Base-by-base conservation (phyloP, 2,888 invertebrate genomes). In the Chloromyia formosa region DNA sequence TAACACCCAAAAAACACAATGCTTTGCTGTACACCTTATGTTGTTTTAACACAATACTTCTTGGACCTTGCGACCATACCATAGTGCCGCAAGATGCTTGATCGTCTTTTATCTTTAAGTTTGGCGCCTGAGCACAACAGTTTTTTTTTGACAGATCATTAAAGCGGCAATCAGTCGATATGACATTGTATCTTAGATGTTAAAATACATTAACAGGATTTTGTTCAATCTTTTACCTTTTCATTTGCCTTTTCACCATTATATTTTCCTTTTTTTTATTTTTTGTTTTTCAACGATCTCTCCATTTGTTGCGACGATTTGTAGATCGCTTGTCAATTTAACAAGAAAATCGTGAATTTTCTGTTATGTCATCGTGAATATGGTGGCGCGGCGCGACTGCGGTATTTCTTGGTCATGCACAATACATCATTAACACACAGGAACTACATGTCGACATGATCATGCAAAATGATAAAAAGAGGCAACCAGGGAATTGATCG, bases 111-210 rank as follows among this genome's bases (percentile, higher is more conserved):
- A 71, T 56, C 40, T 56, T 71, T 7, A 23, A 56, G 71, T 40
- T 71, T 71, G 71, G 71, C 71, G 71, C 71, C 71, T 71, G 27
- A 22, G 42, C 56, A 27, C 20, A 71, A 66, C 20, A 2, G n/a
- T 53, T 71, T 58, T 64, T 40, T 71, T 71, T 20, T 71, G 71
- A 58, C 71, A 71, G 56, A 58, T 71, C 56, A 71, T 71, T 71
- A 71, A 71, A 49, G 71, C 56, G 71, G 71, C 56, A 71, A 71
- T 56, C 56, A 71, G 56, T 40, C 58, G 40, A 35, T 71, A 71
- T 40, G 56, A 58, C 71, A 56, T 71, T 71, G 71, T 71, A 58
- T 35, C 35, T 53, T 20, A 56, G 71, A 56, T 58, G 56, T n/a
- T n/a, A n/a, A n/a, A n/a, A 16, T 23, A 42, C 71, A 42, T 66